Evolutionary conservation across 2,113 vertebrate genomes (phyloP), one percentile per base, ranked within the genome.

Genomic region (Piaya cayana): DNA sequence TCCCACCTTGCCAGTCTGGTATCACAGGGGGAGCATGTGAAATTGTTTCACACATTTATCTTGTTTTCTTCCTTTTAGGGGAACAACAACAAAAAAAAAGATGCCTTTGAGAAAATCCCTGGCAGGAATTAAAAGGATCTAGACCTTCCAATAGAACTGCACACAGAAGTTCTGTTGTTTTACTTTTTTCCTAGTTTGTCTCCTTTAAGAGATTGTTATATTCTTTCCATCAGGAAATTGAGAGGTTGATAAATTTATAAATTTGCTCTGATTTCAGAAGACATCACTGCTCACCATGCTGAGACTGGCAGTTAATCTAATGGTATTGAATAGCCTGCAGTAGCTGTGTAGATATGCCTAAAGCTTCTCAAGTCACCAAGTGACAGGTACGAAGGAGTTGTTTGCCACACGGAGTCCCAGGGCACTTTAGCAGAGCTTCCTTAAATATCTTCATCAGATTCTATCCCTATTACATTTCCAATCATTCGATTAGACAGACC

Each of bases 1-100:
- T 65, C 45, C 67, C 43, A 5, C 43, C 43, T 55, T 50, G 68
- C 86, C 32, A 0, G 37, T 43, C 56, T 3, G 2, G 2, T 36
- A 12, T n/a, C 2, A 0, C 29, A 29, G n/a, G 22, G n/a, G 17
- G 26, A 62, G 42, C 1, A 0, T 23, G 11, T 37, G 74, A 91
- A 64, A 81, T 25, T 3, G 1, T 60, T 67, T n/a, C 68, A 50
- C 15, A 7, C 7, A 1, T 37, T 17, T 42, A 5, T 11, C 52
- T 10, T 53, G 22, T 39, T 63, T 75, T 53, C n/a, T 62, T 37
- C 59, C 43, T 60, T 23, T 49, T 69, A 30, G 16, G 16, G 18
- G 18, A 45, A 43, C 13, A 43, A 52, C 47, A 76, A 80, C n/a
- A 83, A 59, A 64, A 63, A 89, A 20, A 6, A 78, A 43, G 39